Conservation (phyloP, 2,888 invertebrate genomes). For the Apotomis betuletana region DNA sequence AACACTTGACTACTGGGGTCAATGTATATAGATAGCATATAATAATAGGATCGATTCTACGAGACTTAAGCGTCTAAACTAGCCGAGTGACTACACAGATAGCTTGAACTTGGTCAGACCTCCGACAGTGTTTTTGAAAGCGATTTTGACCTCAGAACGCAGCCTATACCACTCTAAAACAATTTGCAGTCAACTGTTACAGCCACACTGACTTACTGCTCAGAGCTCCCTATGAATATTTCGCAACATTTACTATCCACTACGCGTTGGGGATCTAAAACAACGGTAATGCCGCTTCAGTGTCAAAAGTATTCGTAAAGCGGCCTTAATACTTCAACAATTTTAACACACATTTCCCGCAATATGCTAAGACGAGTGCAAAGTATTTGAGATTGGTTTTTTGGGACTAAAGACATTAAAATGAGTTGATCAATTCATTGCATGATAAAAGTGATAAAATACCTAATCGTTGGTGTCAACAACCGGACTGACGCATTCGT, state of each 20-base stretch:
- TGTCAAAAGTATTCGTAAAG: constrained; percentile 9
- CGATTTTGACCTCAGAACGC: not conserved
- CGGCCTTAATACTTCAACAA: not conserved
- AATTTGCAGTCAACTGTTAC: constrained; percentile 8
- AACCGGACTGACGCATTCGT: not conserved
- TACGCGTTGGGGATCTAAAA: constrained; percentile 61
- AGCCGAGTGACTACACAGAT: constrained; percentile 29
- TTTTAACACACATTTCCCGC: not conserved
- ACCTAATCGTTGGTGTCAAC: not conserved
- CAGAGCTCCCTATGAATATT: constrained; percentile 58
- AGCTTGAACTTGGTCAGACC: not conserved
- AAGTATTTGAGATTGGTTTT: constrained; percentile 3
- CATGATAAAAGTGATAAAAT: not conserved
- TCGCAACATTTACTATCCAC: constrained; percentile 55
- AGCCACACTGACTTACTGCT: constrained; percentile 56
- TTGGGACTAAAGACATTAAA: not conserved
- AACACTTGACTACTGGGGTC: constrained; percentile 14
- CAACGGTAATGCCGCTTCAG: constrained; percentile 45
- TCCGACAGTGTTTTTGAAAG: constrained; percentile 3
- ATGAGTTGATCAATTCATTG: constrained; percentile 6
- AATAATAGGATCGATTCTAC: constrained; percentile 8
- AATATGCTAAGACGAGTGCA: not conserved
- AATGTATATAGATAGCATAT: not conserved
- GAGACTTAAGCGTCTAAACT: constrained; percentile 27
- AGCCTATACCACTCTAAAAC: constrained; percentile 14